Percentiles rank a stretch among this genome's conserved stretches.
phyloP scores from a whole-genome alignment of 2,888 invertebrate species.

The Synergus itoensis region DNA sequence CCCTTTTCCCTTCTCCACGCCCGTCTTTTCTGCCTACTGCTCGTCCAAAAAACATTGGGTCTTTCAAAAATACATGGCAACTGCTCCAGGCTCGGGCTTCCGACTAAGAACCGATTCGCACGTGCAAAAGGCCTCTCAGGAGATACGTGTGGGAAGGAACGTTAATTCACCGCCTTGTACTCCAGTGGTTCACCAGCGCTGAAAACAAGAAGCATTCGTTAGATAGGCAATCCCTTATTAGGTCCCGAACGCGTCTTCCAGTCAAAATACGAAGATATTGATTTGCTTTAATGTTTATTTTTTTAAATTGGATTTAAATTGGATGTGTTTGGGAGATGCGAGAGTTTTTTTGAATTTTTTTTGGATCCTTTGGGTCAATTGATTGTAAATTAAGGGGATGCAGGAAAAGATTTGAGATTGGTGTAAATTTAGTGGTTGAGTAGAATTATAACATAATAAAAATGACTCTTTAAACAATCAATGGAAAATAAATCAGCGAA shows the following conservation, averaged over 20 bases:
- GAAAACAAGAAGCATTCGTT: conserved; percentile 28
- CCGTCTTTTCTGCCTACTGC: conserved; percentile 69
- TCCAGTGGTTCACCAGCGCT: neutral
- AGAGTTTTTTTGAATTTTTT: too few species aligned
- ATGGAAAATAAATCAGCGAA: too few species aligned
- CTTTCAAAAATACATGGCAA: conserved; percentile 32
- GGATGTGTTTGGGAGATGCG: too few species aligned
- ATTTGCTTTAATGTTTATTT: neutral
- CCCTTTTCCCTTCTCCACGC: conserved; percentile 76
- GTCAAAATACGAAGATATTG: neutral
- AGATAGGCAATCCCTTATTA: neutral
- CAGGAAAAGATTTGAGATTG: too few species aligned
- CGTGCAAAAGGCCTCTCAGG: conserved; percentile 18
- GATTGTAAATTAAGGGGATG: too few species aligned
- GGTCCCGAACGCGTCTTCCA: neutral
- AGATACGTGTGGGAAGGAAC: conserved; percentile 31
- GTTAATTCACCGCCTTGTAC: conserved; percentile 31
- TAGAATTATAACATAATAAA: too few species aligned
- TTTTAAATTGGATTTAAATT: neutral
- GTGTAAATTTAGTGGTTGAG: too few species aligned
- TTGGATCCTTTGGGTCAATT: too few species aligned
- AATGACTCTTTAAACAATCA: too few species aligned
- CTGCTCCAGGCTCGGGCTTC: conserved; percentile 37
- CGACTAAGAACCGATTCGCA: conserved; percentile 39
- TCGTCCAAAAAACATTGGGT: conserved; percentile 72